phyloP scores from a whole-genome alignment of 1,140 invertebrate genomes.

The Liolophura sinensis region DNA sequence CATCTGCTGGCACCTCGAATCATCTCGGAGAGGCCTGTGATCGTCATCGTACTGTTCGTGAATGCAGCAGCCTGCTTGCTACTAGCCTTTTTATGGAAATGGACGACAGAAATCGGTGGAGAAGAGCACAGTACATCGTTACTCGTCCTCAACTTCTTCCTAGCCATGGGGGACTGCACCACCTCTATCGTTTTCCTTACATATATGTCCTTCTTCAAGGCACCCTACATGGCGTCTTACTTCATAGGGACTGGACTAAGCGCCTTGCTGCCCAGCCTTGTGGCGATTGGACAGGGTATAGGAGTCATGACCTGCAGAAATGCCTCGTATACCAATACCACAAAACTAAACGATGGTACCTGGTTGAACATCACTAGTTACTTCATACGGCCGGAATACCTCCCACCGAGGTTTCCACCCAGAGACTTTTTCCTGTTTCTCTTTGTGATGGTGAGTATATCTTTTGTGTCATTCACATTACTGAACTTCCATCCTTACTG shows the following conservation, averaged over 20 bases:
- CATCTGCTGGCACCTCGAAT: constrained; percentile 61
- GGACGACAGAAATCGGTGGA: constrained; percentile 66
- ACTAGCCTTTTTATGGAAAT: constrained; percentile 75
- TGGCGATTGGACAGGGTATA: constrained; percentile 81
- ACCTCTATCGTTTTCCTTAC: constrained; percentile 90
- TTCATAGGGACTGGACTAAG: constrained; percentile 80
- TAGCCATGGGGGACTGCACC: constrained; percentile 86
- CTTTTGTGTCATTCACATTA: constrained; percentile 59
- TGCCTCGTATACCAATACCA: constrained; percentile 18
- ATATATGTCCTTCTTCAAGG: constrained; percentile 80
- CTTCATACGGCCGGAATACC: constrained; percentile 35
- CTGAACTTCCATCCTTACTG: constrained; percentile 58
- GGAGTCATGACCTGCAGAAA: constrained; percentile 65
- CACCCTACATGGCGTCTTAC: constrained; percentile 70
- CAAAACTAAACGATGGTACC: constrained; percentile 11
- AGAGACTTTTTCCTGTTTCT: constrained; percentile 75
- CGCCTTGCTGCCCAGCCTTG: constrained; percentile 83
- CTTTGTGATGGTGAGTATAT: constrained; percentile 59
- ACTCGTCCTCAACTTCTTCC: constrained; percentile 76
- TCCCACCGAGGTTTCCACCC: constrained; percentile 51
- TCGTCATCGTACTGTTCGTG: constrained; percentile 70
- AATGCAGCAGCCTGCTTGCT: constrained; percentile 70
- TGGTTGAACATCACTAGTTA: constrained; percentile 23
- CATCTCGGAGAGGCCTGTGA: constrained; percentile 63
- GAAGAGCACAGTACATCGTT: constrained; percentile 72